These are phyloP conservation scores for Agonopterix heracliana DNA, from an alignment of 2,888 invertebrate genomes.

Conservation along the genomic window DNA sequence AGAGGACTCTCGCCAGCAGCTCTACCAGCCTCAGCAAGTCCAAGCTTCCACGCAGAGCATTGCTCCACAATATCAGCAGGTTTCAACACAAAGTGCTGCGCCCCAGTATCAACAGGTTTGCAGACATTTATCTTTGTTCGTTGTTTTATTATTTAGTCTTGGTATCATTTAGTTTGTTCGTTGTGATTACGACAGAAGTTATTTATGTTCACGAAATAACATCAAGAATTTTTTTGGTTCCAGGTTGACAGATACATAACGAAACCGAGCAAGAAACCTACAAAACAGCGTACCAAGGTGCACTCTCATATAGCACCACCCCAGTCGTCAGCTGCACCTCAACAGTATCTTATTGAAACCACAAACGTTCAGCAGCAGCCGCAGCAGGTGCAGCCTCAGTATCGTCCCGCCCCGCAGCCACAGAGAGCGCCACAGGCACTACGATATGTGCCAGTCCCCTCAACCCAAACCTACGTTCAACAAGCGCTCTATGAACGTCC, in stretches of 20 bases:
- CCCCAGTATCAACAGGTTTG: constrained; percentile 51
- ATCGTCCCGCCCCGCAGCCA: constrained; percentile 36
- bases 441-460: constrained; percentile 45
- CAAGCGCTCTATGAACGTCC: constrained; percentile 54
- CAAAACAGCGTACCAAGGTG: constrained; percentile 55
- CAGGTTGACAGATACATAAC: constrained; percentile 63
- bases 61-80: constrained; percentile 36
- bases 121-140: neutral
- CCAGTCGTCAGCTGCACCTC: constrained; percentile 53
- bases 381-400: constrained; percentile 31
- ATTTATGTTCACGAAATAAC: neutral
- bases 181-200: neutral
- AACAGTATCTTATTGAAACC: constrained; percentile 70
- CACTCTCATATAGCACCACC: constrained; percentile 32
- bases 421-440: constrained; percentile 42
- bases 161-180: neutral
- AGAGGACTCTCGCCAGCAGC: constrained; percentile 37
- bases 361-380: constrained; percentile 58
- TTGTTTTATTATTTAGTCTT: neutral
- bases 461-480: constrained; percentile 33
- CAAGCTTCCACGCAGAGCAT: constrained; percentile 18
- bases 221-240: constrained; percentile 18
- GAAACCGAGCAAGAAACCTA: constrained; percentile 59
- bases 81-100: constrained; percentile 40
- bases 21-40: constrained; percentile 38